phyloP scores from a whole-genome alignment of 2,888 invertebrate species.

The Tetheella fluctuosa region DNA sequence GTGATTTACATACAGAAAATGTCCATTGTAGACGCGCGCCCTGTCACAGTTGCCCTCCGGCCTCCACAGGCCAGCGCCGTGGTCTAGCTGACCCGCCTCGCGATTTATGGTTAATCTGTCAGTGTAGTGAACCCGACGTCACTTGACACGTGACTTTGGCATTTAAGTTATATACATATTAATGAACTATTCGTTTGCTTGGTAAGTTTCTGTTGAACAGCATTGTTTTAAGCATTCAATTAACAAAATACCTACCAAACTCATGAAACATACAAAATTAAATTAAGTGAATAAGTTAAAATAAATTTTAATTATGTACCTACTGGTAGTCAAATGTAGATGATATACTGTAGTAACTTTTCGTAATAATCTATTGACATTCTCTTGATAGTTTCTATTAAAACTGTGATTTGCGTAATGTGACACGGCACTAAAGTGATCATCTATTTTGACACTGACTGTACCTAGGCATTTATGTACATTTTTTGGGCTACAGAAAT shows the following conservation, averaged over 20 bases:
- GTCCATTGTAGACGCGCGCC: slow-evolving; percentile 71
- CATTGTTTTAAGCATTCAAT: not conserved
- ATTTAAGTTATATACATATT: slow-evolving; percentile 1
- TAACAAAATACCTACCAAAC: not conserved
- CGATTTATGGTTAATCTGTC: slow-evolving; percentile 38
- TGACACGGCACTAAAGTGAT: no score
- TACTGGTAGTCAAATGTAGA: no score
- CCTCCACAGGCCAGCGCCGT: slow-evolving; percentile 61
- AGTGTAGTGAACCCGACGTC: slow-evolving; percentile 35
- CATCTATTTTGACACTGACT: no score
- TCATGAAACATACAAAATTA: not conserved
- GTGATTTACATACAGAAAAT: slow-evolving; percentile 80
- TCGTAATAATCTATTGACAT: no score
- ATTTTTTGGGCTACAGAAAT: not conserved
- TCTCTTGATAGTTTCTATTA: no score
- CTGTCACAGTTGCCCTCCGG: slow-evolving; percentile 77
- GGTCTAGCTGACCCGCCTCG: slow-evolving; percentile 56
- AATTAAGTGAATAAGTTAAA: no score
- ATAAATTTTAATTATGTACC: no score
- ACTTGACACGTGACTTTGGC: slow-evolving; percentile 23
- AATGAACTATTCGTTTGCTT: not conserved
- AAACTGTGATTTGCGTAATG: no score
- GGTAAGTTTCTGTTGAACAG: not conserved
- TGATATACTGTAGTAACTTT: no score
- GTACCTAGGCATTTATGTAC: no score